Evolutionary conservation across 2,888 invertebrate species (phyloP), one percentile per base, ranked within the genome.

Genomic region (Andrena fulva): DNA sequence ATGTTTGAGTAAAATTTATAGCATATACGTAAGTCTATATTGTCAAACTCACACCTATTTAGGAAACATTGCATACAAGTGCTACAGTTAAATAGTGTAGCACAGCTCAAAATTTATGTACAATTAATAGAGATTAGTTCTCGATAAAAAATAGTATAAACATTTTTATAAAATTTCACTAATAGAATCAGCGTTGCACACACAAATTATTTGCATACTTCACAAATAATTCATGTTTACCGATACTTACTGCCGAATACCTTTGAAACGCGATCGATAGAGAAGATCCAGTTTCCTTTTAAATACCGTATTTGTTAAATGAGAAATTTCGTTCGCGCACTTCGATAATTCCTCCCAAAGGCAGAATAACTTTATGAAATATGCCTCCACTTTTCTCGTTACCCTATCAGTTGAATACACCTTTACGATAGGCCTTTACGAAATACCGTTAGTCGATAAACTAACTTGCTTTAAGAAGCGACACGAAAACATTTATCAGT

Each of bases 341-440:
- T 71, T 31, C 33, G n/a, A 12, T 56, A 42, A 27, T 54, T 76
- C 10, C 35, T 63, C 7, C 7, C 12, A 76, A 69, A 81, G 63
- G 70, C 35, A 73, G 70, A 81, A 85, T 79, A 80, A 78, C 71
- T 81, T 78, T 76, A 81, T 76, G 85, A 81, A 74, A 84, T 73
- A 82, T 82, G 68, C 75, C 72, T 69, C 16, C 29, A 67, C 31
- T 27, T 31, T 24, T 48, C 12, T 33, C 16, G n/a, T 56, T 50
- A 52, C 12, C 10, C 24, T 56, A 66, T 52, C 54, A 77, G 5
- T 66, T 33, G 6, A 75, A 66, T 76, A 74, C 24, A 42, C n/a
- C 27, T 66, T 42, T 66, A 70, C n/a, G 16, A 27, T 67, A 48
- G 16, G 67, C n/a, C 35, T 42, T 20, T 56, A 67, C 5, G 33